phyloP scores from a whole-genome alignment of 2,888 invertebrate genomes.

The Leucophenga maculata region DNA sequence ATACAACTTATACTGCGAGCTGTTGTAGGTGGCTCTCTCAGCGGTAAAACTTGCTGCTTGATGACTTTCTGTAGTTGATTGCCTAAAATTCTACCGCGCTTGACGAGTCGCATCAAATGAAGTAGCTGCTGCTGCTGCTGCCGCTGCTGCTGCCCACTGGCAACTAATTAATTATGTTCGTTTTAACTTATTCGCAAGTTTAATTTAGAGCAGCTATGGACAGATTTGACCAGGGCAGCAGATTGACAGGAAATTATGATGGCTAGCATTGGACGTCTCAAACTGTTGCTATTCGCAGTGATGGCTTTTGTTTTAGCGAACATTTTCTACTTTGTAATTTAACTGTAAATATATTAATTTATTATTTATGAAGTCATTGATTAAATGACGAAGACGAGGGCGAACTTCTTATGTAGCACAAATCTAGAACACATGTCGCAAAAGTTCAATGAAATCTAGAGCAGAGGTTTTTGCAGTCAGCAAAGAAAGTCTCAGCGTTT shows the following conservation, averaged over 20 bases:
- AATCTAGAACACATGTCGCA: too few relatives aligned
- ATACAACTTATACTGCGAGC: too few relatives aligned
- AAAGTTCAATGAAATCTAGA: background rate
- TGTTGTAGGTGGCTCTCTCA: conserved; percentile 37
- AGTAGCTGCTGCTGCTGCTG: background rate
- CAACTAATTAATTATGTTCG: conserved; percentile 58
- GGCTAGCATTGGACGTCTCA: conserved; percentile 14
- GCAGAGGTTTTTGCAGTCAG: background rate
- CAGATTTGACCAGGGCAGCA: conserved; percentile 41
- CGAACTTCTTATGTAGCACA: too few relatives aligned
- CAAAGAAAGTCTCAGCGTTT: background rate
- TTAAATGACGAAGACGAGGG: background rate
- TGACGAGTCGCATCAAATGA: conserved; percentile 36
- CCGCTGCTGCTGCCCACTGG: conserved; percentile 37
- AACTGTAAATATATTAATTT: background rate
- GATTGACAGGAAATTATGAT: conserved; percentile 60
- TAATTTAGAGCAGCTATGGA: conserved; percentile 26
- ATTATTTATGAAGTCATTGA: conserved; percentile 12
- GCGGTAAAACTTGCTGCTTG: conserved; percentile 19
- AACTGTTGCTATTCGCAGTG: background rate
- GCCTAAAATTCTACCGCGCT: conserved; percentile 39
- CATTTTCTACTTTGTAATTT: background rate
- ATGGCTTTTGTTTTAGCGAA: background rate
- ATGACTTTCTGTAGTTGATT: conserved; percentile 15
- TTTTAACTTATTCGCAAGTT: conserved; percentile 42